phyloP scores from a whole-genome alignment of 1,140 invertebrate species.

The Drosophila prosaltans region DNA sequence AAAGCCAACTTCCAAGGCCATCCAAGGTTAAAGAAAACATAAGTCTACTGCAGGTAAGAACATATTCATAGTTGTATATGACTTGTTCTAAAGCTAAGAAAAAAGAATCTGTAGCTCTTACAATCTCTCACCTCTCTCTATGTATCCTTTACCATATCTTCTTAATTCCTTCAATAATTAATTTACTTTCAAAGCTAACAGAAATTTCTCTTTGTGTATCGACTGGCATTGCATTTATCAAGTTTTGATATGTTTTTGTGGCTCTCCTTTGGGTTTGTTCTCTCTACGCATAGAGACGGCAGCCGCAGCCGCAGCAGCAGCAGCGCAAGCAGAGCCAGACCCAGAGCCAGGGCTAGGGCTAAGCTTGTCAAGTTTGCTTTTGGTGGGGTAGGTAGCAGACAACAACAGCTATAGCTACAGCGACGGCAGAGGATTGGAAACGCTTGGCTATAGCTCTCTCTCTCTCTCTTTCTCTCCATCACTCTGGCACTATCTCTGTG shows the following conservation, averaged over 20 bases:
- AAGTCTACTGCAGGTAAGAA: no score
- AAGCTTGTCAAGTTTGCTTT: constrained; percentile 79
- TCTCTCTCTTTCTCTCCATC: background rate
- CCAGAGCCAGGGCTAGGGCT: constrained; percentile 26
- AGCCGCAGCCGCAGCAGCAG: background rate
- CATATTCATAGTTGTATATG: no score
- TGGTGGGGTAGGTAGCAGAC: constrained; percentile 73
- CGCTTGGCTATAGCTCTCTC: constrained; percentile 53
- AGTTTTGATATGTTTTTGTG: constrained; percentile 26
- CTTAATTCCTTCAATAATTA: no score
- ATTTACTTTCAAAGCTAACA: constrained; percentile 21
- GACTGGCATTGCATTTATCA: constrained; percentile 21
- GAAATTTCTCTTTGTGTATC: constrained; percentile 24
- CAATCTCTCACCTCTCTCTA: no score
- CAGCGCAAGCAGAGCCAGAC: background rate
- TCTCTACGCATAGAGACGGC: constrained; percentile 17
- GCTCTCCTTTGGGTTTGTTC: constrained; percentile 16
- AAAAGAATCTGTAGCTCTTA: no score
- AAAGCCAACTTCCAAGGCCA: no score
- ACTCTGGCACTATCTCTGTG: constrained; percentile 32
- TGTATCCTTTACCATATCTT: no score
- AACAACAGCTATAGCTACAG: constrained; percentile 33
- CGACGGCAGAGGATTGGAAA: constrained; percentile 30
- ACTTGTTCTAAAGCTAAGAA: no score
- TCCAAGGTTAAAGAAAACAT: no score